Base-by-base conservation (phyloP, 1,140 invertebrate species). In the Eulimnadia texana region DNA sequence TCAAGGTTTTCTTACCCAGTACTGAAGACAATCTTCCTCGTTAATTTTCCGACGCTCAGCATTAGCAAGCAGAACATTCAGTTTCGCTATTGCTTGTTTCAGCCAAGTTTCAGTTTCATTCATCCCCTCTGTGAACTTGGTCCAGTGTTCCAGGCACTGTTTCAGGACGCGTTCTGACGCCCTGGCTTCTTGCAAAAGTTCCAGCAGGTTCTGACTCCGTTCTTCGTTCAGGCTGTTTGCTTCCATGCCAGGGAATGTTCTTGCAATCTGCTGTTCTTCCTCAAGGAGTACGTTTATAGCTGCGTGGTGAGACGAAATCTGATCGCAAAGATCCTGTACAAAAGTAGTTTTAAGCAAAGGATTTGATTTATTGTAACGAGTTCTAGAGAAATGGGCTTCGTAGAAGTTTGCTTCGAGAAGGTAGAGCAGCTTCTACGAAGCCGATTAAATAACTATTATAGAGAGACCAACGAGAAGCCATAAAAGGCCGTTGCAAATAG, bases 1-100 rank as follows among this genome's bases (percentile, higher is more conserved):
- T n/a, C n/a, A n/a, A n/a, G n/a, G n/a, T n/a, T n/a, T n/a, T n/a
- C 33, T 28, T 57, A 57, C 55, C 55, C 55, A 57, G 33, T 57
- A 57, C 33, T 57, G 27, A 9, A 57, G 55, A 27, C 55, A 57
- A 33, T 57, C 55, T 33, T 57, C 55, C 3, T 57, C 24, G 28
- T 33, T 27, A 10, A 57, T 16, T 57, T 27, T 57, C 2, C 55
- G 20, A 22, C 28, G 23, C 10, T 57, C 55, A 16, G 55, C 55
- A 19, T 57, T 57, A 6, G 27, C 29, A 3, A 57, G 20, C 19
- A 57, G 25, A 27, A 6, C 22, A 16, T 29, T 10, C n/a, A 57
- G 55, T 3, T 42, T 27, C 20, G 3, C 25, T 1, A 27, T 33
- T 9, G 55, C 28, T 33, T 57, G 27, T 19, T 28, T 42, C 1